phyloP scores from a whole-genome alignment of 2,888 invertebrate species.

The Epinotia ramella region DNA sequence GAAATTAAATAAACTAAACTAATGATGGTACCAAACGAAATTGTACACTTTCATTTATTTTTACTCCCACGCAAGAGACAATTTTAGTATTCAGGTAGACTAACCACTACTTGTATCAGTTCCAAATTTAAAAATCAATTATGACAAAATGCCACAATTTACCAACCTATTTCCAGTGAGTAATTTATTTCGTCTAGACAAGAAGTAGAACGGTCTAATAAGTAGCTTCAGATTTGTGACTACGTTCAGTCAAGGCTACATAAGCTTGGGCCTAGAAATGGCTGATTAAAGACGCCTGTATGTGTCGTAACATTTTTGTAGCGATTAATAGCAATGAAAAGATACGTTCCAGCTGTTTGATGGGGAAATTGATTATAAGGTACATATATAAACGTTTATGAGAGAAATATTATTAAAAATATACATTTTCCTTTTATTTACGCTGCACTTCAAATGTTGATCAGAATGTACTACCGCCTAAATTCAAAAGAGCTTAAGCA shows the following conservation, averaged over 20 bases:
- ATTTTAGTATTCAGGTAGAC: neutral
- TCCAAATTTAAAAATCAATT: neutral
- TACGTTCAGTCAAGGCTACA: neutral
- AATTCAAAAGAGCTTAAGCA: neutral
- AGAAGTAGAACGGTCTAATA: neutral
- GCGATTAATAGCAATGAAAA: neutral
- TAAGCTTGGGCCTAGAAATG: neutral
- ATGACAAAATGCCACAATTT: neutral
- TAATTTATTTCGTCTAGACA: conserved; percentile 19
- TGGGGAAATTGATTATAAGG: too few species aligned
- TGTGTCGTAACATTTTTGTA: neutral
- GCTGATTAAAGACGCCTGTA: neutral
- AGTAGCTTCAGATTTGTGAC: neutral
- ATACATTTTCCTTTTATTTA: too few species aligned
- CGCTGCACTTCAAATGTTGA: too few species aligned
- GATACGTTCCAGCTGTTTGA: too few species aligned
- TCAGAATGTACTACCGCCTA: neutral
- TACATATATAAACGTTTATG: too few species aligned
- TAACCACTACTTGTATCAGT: neutral
- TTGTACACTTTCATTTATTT: neutral
- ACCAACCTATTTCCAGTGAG: neutral
- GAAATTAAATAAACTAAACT: too few species aligned
- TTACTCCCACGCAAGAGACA: neutral
- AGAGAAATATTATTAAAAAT: too few species aligned
- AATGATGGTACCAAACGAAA: too few species aligned